Evolutionary conservation across 2,888 invertebrate genomes (phyloP).

Genomic region (Didymodactylos carnosus): DNA sequence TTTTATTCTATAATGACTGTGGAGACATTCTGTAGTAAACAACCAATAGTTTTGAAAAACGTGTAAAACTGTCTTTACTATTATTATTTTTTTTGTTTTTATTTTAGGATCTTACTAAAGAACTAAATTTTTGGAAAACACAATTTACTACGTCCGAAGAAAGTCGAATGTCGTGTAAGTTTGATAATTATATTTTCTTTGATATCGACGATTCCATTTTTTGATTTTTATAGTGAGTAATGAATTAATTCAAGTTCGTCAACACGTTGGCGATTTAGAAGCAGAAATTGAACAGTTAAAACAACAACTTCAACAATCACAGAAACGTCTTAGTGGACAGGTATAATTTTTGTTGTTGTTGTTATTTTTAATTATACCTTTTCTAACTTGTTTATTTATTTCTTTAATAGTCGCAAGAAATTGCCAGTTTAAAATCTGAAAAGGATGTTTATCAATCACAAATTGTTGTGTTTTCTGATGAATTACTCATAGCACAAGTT

Average conservation of each 20-base stretch:
- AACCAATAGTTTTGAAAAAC: too few species aligned
- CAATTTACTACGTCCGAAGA: slow-evolving; percentile 38
- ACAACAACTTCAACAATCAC: neutral
- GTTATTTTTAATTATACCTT: neutral
- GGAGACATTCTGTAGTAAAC: too few species aligned
- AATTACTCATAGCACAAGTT: neutral
- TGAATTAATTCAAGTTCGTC: slow-evolving; percentile 32
- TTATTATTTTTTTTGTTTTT: neutral
- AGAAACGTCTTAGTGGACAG: neutral
- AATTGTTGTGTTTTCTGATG: neutral
- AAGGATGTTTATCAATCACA: neutral
- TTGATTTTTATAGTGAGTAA: slow-evolving; percentile 26
- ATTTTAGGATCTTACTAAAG: slow-evolving; percentile 19
- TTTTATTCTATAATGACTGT: too few species aligned
- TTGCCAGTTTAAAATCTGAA: neutral
- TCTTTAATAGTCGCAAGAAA: neutral
- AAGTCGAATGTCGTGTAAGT: slow-evolving; percentile 36
- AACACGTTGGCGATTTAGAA: slow-evolving; percentile 29
- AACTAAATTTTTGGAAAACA: slow-evolving; percentile 26
- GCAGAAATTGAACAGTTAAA: neutral
- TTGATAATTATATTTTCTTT: neutral
- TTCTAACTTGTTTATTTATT: neutral
- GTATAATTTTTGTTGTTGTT: neutral
- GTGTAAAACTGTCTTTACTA: too few species aligned
- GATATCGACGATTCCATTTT: too few species aligned